Evolutionary conservation across 2,113 vertebrate genomes (phyloP).

Genomic region (Nesoenas mayeri): DNA sequence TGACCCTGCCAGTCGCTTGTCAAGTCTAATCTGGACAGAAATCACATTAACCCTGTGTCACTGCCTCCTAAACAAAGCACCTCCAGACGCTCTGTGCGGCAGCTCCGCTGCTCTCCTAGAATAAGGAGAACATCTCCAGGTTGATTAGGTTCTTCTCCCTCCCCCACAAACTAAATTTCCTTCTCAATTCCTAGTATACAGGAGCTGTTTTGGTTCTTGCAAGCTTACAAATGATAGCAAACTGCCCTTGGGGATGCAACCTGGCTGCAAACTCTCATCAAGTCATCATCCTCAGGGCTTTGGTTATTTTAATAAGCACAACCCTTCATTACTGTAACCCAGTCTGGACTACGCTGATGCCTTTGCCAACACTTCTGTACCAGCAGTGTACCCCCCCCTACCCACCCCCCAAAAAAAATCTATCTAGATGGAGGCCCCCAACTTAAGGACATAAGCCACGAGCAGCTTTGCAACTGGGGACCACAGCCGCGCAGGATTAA

Average conservation of each 20-base stretch:
- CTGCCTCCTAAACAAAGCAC: no score
- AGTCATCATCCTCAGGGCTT: background rate
- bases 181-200: background rate
- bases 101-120: no score
- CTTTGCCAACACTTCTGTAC: background rate
- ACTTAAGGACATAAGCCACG: background rate
- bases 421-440: background rate
- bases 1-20: background rate
- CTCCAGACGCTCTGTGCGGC: no score
- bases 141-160: background rate
- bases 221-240: background rate
- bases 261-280: background rate
- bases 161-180: background rate
- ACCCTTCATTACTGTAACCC: background rate
- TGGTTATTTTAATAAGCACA: background rate
- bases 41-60: background rate
- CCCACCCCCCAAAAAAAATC: background rate
- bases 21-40: background rate
- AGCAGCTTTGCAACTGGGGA: background rate
- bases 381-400: accelerated
- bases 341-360: accelerated
- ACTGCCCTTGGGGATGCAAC: background rate
- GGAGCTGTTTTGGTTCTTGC: background rate
- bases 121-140: background rate
- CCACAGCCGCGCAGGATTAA: accelerated